Evolutionary conservation across 2,113 vertebrate genomes (phyloP).

Genomic region (Tychaedon coryphoeus): DNA sequence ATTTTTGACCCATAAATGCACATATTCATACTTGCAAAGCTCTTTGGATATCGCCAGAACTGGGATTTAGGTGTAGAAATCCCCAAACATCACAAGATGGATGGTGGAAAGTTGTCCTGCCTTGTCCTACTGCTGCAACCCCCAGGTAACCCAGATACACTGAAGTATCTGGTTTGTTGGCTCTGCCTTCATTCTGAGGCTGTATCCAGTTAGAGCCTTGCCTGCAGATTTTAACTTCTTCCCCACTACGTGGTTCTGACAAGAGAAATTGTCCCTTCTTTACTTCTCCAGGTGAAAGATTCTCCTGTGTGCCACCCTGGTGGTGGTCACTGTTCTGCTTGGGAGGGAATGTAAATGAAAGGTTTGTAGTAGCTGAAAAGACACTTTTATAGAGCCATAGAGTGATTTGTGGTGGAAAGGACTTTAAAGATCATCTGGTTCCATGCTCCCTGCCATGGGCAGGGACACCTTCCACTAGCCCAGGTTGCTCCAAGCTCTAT

Average conservation of each 20-base stretch:
- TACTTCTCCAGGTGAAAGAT: background rate
- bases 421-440: background rate
- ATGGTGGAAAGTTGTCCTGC: background rate
- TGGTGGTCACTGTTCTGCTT: fast-evolving
- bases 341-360: background rate
- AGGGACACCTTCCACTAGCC: background rate
- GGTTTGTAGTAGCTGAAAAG: background rate
- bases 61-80: background rate
- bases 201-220: background rate
- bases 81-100: background rate
- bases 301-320: background rate
- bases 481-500: background rate
- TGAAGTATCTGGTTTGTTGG: background rate
- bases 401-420: background rate
- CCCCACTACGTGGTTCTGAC: fast-evolving
- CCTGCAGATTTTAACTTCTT: background rate
- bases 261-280: background rate
- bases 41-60: fast-evolving
- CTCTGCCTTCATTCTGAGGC: background rate
- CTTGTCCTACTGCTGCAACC: background rate
- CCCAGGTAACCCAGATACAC: background rate
- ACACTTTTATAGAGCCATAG: background rate
- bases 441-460: background rate
- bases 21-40: background rate
- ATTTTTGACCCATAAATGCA: background rate